Base-by-base conservation (phyloP, 1,140 invertebrate species). In the Dendroctonus valens region DNA sequence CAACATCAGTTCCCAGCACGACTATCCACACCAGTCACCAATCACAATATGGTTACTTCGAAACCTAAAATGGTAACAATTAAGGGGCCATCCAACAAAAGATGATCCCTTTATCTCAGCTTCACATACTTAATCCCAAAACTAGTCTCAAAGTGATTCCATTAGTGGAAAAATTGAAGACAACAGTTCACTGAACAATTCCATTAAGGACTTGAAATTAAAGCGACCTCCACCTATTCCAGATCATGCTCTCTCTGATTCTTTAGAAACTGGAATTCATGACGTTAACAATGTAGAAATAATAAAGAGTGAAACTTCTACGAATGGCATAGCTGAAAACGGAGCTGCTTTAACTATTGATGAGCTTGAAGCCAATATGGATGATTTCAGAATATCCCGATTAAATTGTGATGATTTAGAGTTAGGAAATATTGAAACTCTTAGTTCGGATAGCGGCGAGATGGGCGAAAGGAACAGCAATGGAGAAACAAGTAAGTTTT, bases 31-130 rank as follows among this genome's bases (percentile, higher is more conserved):
- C 53, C 38, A 40, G 51, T 64, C 57, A 61, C 69, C 65, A 68
- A 66, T 62, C 39, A 60, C 14, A 61, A 65, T 50, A 42, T 69
- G 14, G 70, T 66, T 60, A 68, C 70, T 7, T 48, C 68, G 7
- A 76, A 76, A 64, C 73, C 75, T 41, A 78, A 78, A 72, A 64
- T 78, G 9, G 73, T 78, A 0, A 73, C 76, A 9, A 70, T 78
- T 7, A 73, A 73, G 52, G 70, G 71, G 6, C 74, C 72, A 46
- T 41, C 73, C 7, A 59, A 62, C 5, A 77, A 57, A 77, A 77
- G 59, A 65, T 76, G 5, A 73, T 78, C 9, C 74, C 76, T 3
- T 53, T 77, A 7, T 75, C 74, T 9, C 72, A 75, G 52, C 68
- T 77, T 15, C 75, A 76, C 64, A 70, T 76, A 60, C 44, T 78